Percentiles rank a stretch among this genome's conserved stretches.
Evolutionary conservation across 2,797 vertebrate species (phyloP).

Genomic region (Sardinella longiceps): DNA sequence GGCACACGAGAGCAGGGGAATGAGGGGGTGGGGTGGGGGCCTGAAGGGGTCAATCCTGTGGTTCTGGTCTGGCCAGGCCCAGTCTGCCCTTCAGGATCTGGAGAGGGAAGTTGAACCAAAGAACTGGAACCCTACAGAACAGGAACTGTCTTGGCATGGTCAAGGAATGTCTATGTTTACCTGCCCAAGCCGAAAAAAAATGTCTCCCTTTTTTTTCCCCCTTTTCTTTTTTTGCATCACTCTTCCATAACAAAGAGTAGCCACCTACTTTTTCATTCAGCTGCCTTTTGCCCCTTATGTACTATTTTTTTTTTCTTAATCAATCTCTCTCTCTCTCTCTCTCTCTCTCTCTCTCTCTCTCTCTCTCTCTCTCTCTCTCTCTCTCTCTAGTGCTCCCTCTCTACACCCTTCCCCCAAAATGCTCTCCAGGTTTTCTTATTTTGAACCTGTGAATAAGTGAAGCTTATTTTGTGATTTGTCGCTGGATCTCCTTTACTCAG

Average conservation of each 20-base stretch:
- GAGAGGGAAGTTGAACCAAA: conserved; percentile 55
- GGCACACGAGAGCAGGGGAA: not conserved
- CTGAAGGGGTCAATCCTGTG: not conserved
- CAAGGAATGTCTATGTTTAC: conserved; percentile 71
- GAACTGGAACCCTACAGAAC: conserved; percentile 64
- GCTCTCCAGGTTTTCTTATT: conserved; percentile 25
- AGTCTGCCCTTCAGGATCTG: conserved; percentile 61
- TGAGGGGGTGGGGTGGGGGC: conserved; percentile 5
- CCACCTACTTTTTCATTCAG: not conserved
- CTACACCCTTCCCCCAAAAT: conserved; percentile 34
- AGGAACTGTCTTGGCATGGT: conserved; percentile 75
- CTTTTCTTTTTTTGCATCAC: conserved; percentile 32
- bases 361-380: conserved; percentile 24
- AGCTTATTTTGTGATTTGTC: conserved; percentile 59
- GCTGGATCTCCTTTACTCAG: conserved; percentile 60
- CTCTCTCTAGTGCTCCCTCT: conserved; percentile 37
- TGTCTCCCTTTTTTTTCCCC: conserved; percentile 27
- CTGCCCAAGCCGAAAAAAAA: not conserved
- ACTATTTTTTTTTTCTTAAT: conserved; percentile 43
- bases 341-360: conserved; percentile 30
- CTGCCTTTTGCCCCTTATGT: conserved; percentile 9
- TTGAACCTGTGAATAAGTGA: conserved; percentile 60
- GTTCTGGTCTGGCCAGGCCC: conserved; percentile 5
- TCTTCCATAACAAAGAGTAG: not conserved
- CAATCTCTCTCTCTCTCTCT: conserved; percentile 3